These are phyloP conservation scores for Catagonus wagneri DNA, from an alignment of 2,113 vertebrate genomes.

Conservation along the genomic window DNA sequence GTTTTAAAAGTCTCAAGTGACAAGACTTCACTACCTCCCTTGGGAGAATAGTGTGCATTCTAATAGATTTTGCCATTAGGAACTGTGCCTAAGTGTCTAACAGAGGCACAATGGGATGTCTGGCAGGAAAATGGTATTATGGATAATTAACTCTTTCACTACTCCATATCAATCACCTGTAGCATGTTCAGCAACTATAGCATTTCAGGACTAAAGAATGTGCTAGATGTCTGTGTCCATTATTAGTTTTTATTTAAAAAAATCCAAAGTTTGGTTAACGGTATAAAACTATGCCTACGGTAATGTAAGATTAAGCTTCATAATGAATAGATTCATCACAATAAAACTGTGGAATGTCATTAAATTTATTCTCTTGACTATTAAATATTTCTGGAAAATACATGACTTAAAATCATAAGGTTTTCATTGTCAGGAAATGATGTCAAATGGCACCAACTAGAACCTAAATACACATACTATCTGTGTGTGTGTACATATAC, in stretches of 20 bases:
- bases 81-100: conserved; percentile 56
- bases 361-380: background rate
- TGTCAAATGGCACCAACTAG: background rate
- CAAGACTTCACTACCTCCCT: conserved; percentile 59
- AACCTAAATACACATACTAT: background rate
- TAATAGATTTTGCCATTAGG: conserved; percentile 80
- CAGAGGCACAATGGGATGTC: background rate
- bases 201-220: background rate
- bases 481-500: too few relatives aligned
- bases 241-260: background rate
- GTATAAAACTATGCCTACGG: background rate
- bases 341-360: background rate
- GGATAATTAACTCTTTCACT: conserved; percentile 69
- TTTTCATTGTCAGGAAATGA: background rate
- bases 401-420: background rate
- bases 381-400: background rate
- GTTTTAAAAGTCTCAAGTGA: conserved; percentile 80
- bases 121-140: background rate
- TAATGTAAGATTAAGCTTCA: background rate
- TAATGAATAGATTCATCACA: background rate
- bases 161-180: conserved; percentile 32
- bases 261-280: background rate
- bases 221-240: background rate
- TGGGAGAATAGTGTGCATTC: conserved; percentile 59
- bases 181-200: background rate